phyloP scores from a whole-genome alignment of 2,888 invertebrate species.

The Chrysina gloriosa region DNA sequence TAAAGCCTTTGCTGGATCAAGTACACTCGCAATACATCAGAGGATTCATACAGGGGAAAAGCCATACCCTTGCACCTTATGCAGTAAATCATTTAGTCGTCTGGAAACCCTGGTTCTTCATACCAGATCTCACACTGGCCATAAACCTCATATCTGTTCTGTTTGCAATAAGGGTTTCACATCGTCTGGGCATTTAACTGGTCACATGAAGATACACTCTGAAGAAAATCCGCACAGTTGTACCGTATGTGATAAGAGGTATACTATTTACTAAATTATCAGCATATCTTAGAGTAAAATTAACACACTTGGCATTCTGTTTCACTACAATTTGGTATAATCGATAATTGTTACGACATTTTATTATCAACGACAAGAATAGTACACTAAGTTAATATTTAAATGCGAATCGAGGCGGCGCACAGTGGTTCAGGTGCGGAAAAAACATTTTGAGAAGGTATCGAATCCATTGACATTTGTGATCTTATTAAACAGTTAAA shows the following conservation, averaged over 20 bases:
- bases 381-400: no score
- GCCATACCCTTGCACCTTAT: constrained; percentile 62
- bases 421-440: no score
- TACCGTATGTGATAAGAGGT: constrained; percentile 62
- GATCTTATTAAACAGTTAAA: no score
- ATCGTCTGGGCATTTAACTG: constrained; percentile 62
- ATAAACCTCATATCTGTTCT: constrained; percentile 62
- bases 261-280: background rate
- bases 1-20: constrained; percentile 65
- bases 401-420: no score
- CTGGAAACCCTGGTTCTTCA: constrained; percentile 64
- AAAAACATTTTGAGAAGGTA: no score
- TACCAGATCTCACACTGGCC: constrained; percentile 63
- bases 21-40: constrained; percentile 63
- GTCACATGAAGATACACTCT: constrained; percentile 64
- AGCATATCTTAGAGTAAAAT: background rate
- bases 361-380: no score
- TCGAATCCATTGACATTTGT: no score
- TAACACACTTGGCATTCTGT: no score
- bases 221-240: constrained; percentile 63
- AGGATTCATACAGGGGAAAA: constrained; percentile 64
- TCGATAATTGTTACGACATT: no score
- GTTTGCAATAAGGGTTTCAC: constrained; percentile 63
- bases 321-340: no score
- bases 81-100: constrained; percentile 62